Evolutionary conservation across 1,140 invertebrate species (phyloP), one percentile per base, ranked within the genome.

Genomic region (Thrips palmi): DNA sequence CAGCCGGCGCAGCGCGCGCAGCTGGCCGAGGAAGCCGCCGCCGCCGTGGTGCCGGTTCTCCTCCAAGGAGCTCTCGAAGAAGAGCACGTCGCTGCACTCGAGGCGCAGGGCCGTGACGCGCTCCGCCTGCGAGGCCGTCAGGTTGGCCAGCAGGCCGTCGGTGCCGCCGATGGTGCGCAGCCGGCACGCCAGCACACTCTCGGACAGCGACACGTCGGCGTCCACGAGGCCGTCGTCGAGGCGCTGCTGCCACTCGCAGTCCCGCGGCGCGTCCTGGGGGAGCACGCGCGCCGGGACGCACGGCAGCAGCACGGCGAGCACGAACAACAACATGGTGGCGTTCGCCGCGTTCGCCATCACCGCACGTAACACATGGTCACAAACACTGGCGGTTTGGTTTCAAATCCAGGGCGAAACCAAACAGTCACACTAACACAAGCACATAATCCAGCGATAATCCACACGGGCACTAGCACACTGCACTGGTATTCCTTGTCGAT

Each of bases 31-130:
- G 47, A 83, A 77, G 44, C 69, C 66, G 30, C 65, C 62, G 44
- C 65, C 62, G 45, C 59, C 57, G 44, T 63, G 56, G 45, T 49
- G 63, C n/a, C n/a, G n/a, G 47, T 44, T 58, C 45, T 63, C 54
- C 43, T 78, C 65, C 15, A 81, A 55, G 34, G 70, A 67, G 51
- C 73, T 80, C 57, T 83, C 77, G 55, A 78, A 79, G 57, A 82
- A 79, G 28, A 81, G 57, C 40, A 76, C 71, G 55, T 83, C 78
- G 56, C 71, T 82, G 56, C 81, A 85, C 53, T 80, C 71, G 27
- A 84, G 63, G 45, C 65, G 65, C 33, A 84, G 55, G 10, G 71
- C 68, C 35, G 66, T 65, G 18, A 80, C 66, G 43, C 70, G 66
- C 46, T 82, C 76, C 23, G 68, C 62, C 47, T 70, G 67, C 15